phyloP scores from a whole-genome alignment of 2,888 invertebrate species.

The Phymatocera aterrima region DNA sequence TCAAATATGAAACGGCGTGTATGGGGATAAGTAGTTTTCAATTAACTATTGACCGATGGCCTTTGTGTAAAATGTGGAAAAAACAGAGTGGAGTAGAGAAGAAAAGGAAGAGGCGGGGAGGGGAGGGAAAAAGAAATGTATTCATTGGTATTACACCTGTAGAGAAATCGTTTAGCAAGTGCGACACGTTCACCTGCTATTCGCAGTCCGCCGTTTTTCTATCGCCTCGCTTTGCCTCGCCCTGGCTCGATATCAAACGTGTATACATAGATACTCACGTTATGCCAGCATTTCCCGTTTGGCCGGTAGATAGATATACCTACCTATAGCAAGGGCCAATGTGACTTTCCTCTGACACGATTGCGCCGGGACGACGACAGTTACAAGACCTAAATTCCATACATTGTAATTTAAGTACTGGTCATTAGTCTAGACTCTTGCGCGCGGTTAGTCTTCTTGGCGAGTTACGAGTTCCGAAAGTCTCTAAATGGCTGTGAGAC shows the following conservation, averaged over 20 bases:
- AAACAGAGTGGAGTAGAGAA: too few species aligned
- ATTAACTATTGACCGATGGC: too few species aligned
- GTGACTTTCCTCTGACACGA: not conserved
- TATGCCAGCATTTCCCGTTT: not conserved
- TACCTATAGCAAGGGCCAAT: not conserved
- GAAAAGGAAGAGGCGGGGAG: too few species aligned
- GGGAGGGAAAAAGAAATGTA: not conserved
- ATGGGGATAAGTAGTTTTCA: too few species aligned
- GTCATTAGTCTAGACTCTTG: constrained; percentile 26
- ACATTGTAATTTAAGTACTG: constrained; percentile 3
- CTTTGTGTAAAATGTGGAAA: too few species aligned
- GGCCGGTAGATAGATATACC: not conserved
- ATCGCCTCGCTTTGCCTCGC: not conserved
- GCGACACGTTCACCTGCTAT: constrained; percentile 33
- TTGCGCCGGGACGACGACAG: not conserved
- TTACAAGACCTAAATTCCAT: constrained; percentile 26
- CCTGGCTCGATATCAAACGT: constrained; percentile 6
- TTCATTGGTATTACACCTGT: not conserved
- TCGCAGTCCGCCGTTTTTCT: constrained; percentile 7
- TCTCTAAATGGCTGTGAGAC: not conserved
- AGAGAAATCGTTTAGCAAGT: constrained; percentile 33
- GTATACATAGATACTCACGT: not conserved
- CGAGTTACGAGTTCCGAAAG: not conserved
- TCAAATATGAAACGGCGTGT: not conserved
- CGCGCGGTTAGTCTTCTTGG: too few species aligned